These are phyloP conservation scores for Argyrosomus regius DNA, from an alignment of 2,797 vertebrate species.

Conservation along the genomic window DNA sequence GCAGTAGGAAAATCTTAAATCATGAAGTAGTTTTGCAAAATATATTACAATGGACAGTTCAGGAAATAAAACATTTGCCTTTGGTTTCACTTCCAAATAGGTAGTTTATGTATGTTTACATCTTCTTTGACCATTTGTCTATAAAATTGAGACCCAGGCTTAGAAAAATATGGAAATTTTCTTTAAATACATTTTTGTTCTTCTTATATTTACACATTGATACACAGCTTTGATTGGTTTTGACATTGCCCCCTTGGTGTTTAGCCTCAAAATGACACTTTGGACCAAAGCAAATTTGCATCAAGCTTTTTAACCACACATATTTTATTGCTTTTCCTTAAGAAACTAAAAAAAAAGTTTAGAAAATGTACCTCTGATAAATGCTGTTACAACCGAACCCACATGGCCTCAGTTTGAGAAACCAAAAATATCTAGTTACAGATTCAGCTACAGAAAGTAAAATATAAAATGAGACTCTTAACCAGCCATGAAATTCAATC, in stretches of 20 bases:
- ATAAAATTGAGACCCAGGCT: neutral
- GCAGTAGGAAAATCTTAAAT: neutral
- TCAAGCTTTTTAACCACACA: neutral
- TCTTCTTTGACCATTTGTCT: neutral
- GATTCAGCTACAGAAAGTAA: constrained; percentile 9
- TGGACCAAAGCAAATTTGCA: neutral
- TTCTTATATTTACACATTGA: neutral
- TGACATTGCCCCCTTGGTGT: neutral
- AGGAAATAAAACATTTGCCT: neutral
- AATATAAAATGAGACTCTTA: constrained; percentile 22
- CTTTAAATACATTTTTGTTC: neutral
- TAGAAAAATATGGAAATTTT: neutral
- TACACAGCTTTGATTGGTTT: neutral
- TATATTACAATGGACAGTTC: neutral
- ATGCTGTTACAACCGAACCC: neutral
- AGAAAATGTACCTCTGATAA: constrained; percentile 1
- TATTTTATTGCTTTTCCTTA: too few relatives aligned
- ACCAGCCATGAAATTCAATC: constrained; percentile 31
- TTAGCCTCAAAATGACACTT: neutral
- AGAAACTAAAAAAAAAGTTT: neutral
- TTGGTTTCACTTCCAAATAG: neutral
- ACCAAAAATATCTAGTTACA: constrained; percentile 25
- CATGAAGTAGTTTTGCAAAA: neutral
- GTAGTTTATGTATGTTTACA: neutral
- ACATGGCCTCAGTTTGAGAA: neutral